Evolutionary conservation across 2,797 vertebrate genomes (phyloP).

Genomic region (Sebastiscus tertius): DNA sequence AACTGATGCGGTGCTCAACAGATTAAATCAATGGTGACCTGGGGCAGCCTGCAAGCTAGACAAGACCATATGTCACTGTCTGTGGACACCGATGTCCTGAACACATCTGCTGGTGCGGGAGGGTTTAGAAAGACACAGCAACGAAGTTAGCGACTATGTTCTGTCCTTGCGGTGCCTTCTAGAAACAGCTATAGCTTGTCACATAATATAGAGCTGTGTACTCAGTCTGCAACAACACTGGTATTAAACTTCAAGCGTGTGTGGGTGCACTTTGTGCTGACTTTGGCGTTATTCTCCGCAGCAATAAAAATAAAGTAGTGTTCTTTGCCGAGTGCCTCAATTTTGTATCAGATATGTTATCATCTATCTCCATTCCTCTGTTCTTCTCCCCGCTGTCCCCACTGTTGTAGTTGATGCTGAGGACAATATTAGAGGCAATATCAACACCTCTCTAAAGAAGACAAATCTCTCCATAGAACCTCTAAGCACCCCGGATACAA

Average conservation of each 20-base stretch:
- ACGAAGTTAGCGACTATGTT: neutral
- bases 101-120: neutral
- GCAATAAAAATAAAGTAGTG: slow-evolving; percentile 51
- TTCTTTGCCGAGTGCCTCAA: slow-evolving; percentile 35
- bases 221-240: neutral
- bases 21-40: slow-evolving; percentile 54
- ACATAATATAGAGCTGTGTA: neutral
- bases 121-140: neutral
- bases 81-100: slow-evolving; percentile 1
- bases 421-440: slow-evolving; percentile 56
- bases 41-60: slow-evolving; percentile 20
- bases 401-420: slow-evolving; percentile 31
- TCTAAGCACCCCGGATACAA: neutral
- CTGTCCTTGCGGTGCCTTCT: slow-evolving; percentile 8
- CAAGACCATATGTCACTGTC: slow-evolving; percentile 39
- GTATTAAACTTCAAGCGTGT: slow-evolving; percentile 4
- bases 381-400: slow-evolving; percentile 33
- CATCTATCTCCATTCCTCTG: slow-evolving; percentile 46
- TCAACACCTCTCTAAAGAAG: slow-evolving; percentile 17
- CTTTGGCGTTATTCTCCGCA: slow-evolving; percentile 25
- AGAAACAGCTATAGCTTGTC: neutral
- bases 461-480: slow-evolving; percentile 23
- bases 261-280: neutral
- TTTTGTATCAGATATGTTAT: slow-evolving; percentile 43
- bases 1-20: slow-evolving; percentile 22